Conservation (phyloP, 2,113 vertebrate species). For the Urocitellus parryii region DNA sequence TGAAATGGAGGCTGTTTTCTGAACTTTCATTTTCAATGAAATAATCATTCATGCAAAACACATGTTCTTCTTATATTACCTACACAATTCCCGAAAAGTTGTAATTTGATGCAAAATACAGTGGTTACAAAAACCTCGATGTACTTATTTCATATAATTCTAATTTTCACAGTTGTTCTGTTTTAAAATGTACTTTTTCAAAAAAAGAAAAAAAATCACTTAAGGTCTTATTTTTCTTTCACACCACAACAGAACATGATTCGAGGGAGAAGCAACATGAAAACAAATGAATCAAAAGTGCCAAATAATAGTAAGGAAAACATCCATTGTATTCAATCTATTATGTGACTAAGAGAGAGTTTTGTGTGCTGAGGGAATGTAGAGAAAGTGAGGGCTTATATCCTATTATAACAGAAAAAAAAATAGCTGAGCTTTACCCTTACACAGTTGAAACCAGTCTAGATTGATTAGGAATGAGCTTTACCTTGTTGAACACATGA, state of each 20-base stretch:
- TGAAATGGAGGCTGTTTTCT: not conserved
- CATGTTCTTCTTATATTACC: not conserved
- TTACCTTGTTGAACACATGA: not conserved
- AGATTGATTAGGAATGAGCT: not conserved
- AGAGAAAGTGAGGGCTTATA: not conserved
- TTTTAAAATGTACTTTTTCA: constrained; percentile 7
- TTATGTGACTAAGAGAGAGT: not conserved
- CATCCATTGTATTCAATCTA: not conserved
- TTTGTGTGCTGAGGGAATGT: not conserved
- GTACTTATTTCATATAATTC: constrained; percentile 21
- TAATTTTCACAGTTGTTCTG: not conserved
- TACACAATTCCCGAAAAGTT: not conserved
- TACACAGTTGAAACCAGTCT: not conserved
- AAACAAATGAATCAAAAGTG: constrained; percentile 39
- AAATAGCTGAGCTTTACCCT: not conserved
- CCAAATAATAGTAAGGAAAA: not conserved
- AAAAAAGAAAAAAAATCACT: not conserved
- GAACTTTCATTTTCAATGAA: constrained; percentile 39
- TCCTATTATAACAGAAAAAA: not conserved
- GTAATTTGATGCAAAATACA: not conserved
- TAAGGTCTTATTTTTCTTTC: constrained; percentile 5
- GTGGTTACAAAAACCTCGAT: not conserved
- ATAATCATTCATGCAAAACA: constrained; percentile 10
- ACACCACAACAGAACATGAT: not conserved
- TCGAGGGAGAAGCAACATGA: not conserved